Percentiles rank a stretch among this genome's conserved stretches.
phyloP scores from a whole-genome alignment of 2,113 vertebrate genomes.

The Dasyurus viverrinus region DNA sequence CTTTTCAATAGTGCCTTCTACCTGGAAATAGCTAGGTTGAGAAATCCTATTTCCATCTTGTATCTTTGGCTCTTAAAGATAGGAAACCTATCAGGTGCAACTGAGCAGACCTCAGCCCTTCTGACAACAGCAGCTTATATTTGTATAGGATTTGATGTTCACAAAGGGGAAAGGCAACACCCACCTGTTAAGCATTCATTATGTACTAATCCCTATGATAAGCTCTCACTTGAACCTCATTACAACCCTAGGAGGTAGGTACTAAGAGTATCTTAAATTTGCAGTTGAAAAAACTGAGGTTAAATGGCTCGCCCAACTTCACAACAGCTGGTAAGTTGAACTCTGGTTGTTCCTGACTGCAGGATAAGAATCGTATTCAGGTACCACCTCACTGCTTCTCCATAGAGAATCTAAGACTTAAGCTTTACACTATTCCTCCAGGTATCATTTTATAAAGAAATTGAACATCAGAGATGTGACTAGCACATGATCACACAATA shows the following conservation, averaged over 20 bases:
- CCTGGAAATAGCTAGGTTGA: not conserved
- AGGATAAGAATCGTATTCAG: too few species aligned
- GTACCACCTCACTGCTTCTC: not conserved
- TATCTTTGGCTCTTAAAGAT: not conserved
- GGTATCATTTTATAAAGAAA: not conserved
- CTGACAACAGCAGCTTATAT: not conserved
- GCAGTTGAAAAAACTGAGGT: not conserved
- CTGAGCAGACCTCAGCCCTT: not conserved
- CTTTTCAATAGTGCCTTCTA: not conserved
- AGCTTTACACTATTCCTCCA: not conserved
- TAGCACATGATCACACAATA: not conserved
- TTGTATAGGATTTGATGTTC: not conserved
- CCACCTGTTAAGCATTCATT: not conserved
- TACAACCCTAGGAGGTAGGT: not conserved
- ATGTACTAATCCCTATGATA: not conserved
- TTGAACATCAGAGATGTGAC: not conserved
- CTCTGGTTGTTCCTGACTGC: too few species aligned
- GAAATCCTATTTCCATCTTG: not conserved
- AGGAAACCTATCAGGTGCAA: not conserved
- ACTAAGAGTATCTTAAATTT: too few species aligned
- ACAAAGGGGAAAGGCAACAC: not conserved
- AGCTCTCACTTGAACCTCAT: not conserved
- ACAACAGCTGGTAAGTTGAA: not conserved
- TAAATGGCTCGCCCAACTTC: not conserved
- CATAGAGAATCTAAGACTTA: not conserved